Evolutionary conservation across 2,797 vertebrate genomes (phyloP), one percentile per base, ranked within the genome.

Genomic region (Nannoperca australis): DNA sequence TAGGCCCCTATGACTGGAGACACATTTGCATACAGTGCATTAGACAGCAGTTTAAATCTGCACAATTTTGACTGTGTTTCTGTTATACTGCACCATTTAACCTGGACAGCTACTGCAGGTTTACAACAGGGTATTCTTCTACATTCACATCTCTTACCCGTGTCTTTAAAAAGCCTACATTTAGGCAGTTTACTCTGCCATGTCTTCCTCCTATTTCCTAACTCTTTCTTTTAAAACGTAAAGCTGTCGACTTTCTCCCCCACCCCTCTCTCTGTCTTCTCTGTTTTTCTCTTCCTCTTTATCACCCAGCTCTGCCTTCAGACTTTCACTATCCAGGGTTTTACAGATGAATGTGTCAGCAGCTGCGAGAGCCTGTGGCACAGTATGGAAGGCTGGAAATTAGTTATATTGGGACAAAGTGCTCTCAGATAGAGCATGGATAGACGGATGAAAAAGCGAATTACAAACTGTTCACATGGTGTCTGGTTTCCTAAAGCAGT

Each of bases 301-400:
- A 85, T 83, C 75, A 60, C 53, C 55, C 66, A 4, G 14, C 68
- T 60, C 75, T 73, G 73, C 80, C 64, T 49, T 73, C 69, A 87
- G 85, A 60, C 82, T 56, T 65, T 83, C 77, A 76, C 55, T 53
- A 65, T 78, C 70, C 81, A 34, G 55, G 71, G 61, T 77, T 67
- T 78, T 82, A 69, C 76, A 81, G 80, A 88, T 76, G 70, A 86
- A 75, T 62, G 78, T 88, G 78, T 75, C 74, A 42, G 82, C 76
- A 82, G 79, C 78, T 59, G 70, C 62, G 44, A 76, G 62, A 87
- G 86, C 71, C 67, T 12, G 12, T 70, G 72, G 85, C 78, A 68
- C 34, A 77, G 40, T 68, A 55, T 63, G 67, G 66, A 79, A 34
- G 67, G 80, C 61, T 71, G 78, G 75, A 78, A 76, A 81, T 78